Evolutionary conservation across 1,140 invertebrate species (phyloP), one percentile per base, ranked within the genome.

Genomic region (Drusus annulatus): DNA sequence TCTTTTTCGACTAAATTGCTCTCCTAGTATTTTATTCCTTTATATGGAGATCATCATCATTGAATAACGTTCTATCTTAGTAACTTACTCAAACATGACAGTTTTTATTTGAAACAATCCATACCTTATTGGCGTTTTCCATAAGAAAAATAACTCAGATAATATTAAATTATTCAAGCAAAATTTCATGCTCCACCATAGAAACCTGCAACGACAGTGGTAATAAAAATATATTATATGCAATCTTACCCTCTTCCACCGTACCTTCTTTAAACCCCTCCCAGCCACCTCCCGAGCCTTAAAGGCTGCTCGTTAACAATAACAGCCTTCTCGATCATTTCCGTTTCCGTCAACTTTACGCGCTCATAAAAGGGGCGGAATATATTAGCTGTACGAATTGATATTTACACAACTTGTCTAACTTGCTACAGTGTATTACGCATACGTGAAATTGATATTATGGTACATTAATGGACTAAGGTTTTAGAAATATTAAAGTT

Each of bases 271-370:
- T n/a, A n/a, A n/a, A 3, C 10, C 2, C 8, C 8, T 1, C 10
- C 36, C 36, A 2, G 36, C 7, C 36, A 0, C 36, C 25, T 5
- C 25, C 5, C 13, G 17, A 23, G 56, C 4, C 19, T 19, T 60
- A 60, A 60, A 60, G 56, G 17, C 23, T 60, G 56, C 56, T 60
- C 56, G 56, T 60, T 60, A 60, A 60, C 56, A 60, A 60, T 60
- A 60, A 60, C 56, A 60, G 10, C 23, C 56, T 60, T 23, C 13
- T 19, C 56, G 23, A 60, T 60, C 56, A 60, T 60, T 60, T 60
- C 56, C 56, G 56, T 60, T 60, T 60, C 56, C 56, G 56, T 60
- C 56, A 60, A 60, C 56, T 60, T 60, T 60, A 60, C 56, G 56
- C 56, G 56, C 19, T 19, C 56, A 60, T 60, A 60, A 60, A 60